Percentiles rank a stretch among this genome's conserved stretches.
These are phyloP conservation scores for Agraylea sexmaculata DNA, from an alignment of 1,140 invertebrate species.

Conservation along the genomic window DNA sequence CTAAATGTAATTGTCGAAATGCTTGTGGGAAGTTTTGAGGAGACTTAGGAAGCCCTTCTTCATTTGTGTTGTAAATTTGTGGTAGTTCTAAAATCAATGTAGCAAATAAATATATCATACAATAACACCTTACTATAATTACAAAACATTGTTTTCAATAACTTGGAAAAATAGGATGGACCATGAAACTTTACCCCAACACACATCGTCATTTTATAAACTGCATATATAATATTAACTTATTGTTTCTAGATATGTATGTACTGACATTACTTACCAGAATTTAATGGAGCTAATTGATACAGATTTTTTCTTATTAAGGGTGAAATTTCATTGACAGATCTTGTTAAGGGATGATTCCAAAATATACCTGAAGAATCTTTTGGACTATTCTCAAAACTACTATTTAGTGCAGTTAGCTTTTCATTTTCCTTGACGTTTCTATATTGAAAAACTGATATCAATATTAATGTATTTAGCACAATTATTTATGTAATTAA, in stretches of 20 bases:
- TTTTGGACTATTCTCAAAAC: slow-evolving; percentile 21
- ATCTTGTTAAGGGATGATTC: slow-evolving; percentile 42
- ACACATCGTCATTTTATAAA: too few relatives aligned
- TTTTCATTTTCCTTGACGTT: slow-evolving; percentile 19
- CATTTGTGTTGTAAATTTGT: slow-evolving; percentile 30
- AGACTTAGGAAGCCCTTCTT: slow-evolving; percentile 37
- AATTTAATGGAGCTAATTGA: slow-evolving; percentile 40
- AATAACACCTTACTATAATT: too few relatives aligned
- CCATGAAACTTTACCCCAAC: neutral
- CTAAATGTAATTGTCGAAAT: slow-evolving; percentile 49
- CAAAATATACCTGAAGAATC: slow-evolving; percentile 41
- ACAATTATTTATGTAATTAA: neutral
- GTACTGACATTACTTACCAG: slow-evolving; percentile 27
- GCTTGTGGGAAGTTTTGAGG: slow-evolving; percentile 36
- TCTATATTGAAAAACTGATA: slow-evolving; percentile 10
- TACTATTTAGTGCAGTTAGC: slow-evolving; percentile 21
- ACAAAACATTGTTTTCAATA: neutral
- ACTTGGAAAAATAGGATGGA: slow-evolving; percentile 2
- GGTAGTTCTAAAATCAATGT: slow-evolving; percentile 28
- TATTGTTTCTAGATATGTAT: slow-evolving; percentile 5
- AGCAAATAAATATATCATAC: neutral
- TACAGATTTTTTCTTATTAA: slow-evolving; percentile 40
- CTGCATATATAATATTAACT: neutral
- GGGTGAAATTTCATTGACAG: slow-evolving; percentile 39
- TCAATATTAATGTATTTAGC: slow-evolving; percentile 3